Base-by-base conservation (phyloP, 2,797 vertebrate species). In the Sphaeramia orbicularis region DNA sequence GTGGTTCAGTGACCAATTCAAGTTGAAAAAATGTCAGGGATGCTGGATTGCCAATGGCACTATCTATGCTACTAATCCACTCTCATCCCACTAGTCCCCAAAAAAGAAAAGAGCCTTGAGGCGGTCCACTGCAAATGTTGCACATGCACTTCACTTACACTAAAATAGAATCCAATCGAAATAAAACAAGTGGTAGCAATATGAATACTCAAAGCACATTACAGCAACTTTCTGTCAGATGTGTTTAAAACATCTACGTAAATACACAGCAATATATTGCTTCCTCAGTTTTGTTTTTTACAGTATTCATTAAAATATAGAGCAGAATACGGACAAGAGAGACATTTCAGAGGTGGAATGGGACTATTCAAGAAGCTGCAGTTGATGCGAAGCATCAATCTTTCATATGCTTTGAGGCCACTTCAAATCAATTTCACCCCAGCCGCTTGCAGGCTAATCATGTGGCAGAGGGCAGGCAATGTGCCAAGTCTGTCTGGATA, bases 371-470 rank as follows among this genome's bases (percentile, higher is more conserved):
- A 88, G 85, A 85, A 75, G 76, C 77, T 86, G 83, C 81, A 84
- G 78, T 82, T 84, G 88, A 85, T 85, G 69, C 60, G 64, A 85
- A 81, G 90, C 90, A 93, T 93, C 91, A 91, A 94, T 94, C 92
- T 93, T 92, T 93, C 91, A 91, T 93, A 92, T 92, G 90, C 90
- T 93, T 91, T 92, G 89, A 93, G 91, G 91, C 90, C 89, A 88
- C 91, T 92, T 93, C 87, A 92, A 93, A 93, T 93, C 92, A 92
- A 93, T 94, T 93, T 93, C 89, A 91, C 86, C 86, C 86, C 78
- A 84, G 87, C 84, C 80, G 78, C 86, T 92, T 90, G 83, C 88
- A 89, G 88, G 85, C 86, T 90, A 92, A 93, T 93, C 92, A 92
- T 89, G 79, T 90, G 89, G 86, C 90, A 91, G 88, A 88, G 88